Base-by-base conservation (phyloP, 1,140 invertebrate genomes). In the Meloidogyne exigua region DNA sequence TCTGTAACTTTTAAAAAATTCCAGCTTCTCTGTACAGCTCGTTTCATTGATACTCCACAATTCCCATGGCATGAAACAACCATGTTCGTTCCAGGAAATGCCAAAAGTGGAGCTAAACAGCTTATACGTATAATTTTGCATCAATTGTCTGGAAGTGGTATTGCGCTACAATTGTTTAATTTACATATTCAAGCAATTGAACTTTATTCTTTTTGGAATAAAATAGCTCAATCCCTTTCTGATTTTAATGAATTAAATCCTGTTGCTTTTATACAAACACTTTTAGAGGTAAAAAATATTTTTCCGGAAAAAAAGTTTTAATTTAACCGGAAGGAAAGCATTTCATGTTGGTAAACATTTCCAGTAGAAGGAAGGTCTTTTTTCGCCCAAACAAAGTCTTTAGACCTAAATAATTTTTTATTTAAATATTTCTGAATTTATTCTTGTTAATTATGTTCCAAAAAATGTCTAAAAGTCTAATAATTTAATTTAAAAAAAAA, bases 171-270 rank as follows among this genome's bases (percentile, higher is more conserved):
- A 90, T 92, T 99, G 81, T 98, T 98, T 88, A 92, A 95, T 89
- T 93, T 93, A 21, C 91, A 72, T 39, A 82, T 87, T 57, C 76
- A 32, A 12, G 72, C 70, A 39, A 71, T 85, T 13, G 79, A 87
- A 82, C 87, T 80, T 39, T 79, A 78, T 63, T 44, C 78, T 74
- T 96, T 98, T 87, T 96, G 96, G 90, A 93, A 93, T 87, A 96
- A 94, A 80, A 92, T 99, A 78, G 92, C 94, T 2, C 91, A 93
- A 84, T 93, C 95, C 0, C 89, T 99, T 77, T 90, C 93, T n/a
- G 96, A 99, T 89, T 99, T 99, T 89, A 93, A 93, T 85, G 96
- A 99, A 88, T 88, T 99, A 62, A 97, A 95, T 88, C 94, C 95
- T 9, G 92, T 95, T 74, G 93, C 94, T 44, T 95, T 95, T 15